Evolutionary conservation across 2,888 invertebrate genomes (phyloP).

Genomic region (Drosophila pullipes): DNA sequence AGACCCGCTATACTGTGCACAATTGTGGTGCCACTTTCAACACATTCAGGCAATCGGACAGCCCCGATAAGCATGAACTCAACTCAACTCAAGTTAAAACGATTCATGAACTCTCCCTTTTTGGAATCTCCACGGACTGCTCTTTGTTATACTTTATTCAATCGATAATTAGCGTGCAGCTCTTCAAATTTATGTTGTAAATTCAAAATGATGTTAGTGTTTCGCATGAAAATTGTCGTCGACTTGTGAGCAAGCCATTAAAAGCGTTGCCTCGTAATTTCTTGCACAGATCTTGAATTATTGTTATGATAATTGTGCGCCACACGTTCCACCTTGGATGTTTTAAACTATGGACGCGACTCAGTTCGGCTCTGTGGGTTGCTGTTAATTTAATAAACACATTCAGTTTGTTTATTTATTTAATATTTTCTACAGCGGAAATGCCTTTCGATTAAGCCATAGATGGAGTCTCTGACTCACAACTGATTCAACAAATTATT

Average conservation of each 20-base stretch:
- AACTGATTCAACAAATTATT: neutral
- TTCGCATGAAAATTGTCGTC: constrained; percentile 73
- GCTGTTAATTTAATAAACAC: constrained; percentile 79
- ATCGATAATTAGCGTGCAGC: constrained; percentile 74
- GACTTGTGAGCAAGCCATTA: constrained; percentile 44
- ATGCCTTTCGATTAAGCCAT: constrained; percentile 46
- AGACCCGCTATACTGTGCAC: constrained; percentile 55
- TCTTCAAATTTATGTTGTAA: constrained; percentile 77
- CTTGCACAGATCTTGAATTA: constrained; percentile 67
- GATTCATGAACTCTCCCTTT: constrained; percentile 20
- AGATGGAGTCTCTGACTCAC: constrained; percentile 54
- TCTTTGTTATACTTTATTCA: constrained; percentile 65
- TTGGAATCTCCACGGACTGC: constrained; percentile 1
- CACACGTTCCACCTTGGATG: constrained; percentile 16
- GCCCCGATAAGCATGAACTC: constrained; percentile 44
- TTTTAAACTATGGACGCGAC: neutral
- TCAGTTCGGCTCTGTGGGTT: constrained; percentile 39
- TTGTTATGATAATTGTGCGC: constrained; percentile 75
- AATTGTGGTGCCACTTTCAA: constrained; percentile 53
- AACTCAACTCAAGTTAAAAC: constrained; percentile 20
- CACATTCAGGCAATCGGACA: constrained; percentile 37
- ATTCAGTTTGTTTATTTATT: constrained; percentile 68
- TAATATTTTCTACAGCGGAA: constrained; percentile 59
- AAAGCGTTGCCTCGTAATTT: constrained; percentile 37
- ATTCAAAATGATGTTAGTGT: constrained; percentile 82